Conservation (phyloP, 2,888 invertebrate species). For the Drosophila pseudotalamancana region DNA sequence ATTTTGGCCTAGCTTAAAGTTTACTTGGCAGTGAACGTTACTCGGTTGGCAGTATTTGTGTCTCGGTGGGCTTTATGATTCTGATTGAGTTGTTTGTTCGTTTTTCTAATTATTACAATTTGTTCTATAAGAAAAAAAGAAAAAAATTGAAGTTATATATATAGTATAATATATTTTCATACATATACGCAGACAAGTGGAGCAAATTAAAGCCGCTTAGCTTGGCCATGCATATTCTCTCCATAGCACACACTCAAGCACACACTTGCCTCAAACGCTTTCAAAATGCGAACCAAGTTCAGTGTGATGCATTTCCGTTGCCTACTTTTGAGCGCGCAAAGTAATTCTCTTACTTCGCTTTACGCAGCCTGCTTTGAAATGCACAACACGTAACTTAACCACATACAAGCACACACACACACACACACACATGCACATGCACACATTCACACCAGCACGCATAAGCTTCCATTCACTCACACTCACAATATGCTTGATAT, state of each 20-base stretch:
- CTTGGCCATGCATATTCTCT: too few relatives aligned
- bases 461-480: neutral
- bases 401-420: too few relatives aligned
- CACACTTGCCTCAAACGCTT: neutral
- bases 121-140: neutral
- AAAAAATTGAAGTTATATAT: neutral
- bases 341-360: neutral
- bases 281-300: neutral
- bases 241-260: neutral
- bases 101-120: neutral
- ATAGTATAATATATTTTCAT: too few relatives aligned
- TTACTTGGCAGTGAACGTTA: constrained; percentile 40
- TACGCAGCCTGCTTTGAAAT: constrained; percentile 8
- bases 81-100: neutral
- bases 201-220: too few relatives aligned
- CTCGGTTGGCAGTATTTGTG: constrained; percentile 58
- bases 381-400: constrained; percentile 27
- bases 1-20: neutral
- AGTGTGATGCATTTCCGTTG: constrained; percentile 15
- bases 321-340: constrained; percentile 40
- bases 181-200: too few relatives aligned
- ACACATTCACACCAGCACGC: neutral
- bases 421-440: neutral
- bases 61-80: constrained; percentile 14
- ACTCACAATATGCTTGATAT: constrained; percentile 3